Conservation (phyloP, 2,113 vertebrate genomes). For the Plotosus lineatus region DNA sequence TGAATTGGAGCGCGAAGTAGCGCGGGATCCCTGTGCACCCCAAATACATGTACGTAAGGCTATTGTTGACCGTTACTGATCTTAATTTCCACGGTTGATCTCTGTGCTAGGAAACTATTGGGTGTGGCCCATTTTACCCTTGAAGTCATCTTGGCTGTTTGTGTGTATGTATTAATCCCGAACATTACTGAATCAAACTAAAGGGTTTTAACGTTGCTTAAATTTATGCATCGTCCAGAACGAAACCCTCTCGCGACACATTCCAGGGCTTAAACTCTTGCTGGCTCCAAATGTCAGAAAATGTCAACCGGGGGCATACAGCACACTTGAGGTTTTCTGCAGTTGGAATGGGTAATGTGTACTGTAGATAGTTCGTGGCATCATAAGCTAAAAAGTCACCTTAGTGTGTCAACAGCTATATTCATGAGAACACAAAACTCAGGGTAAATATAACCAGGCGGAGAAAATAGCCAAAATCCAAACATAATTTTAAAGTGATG, state of each 20-base stretch:
- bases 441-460: neutral
- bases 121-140: too few species aligned
- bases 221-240: slow-evolving; percentile 16
- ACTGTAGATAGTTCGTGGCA: neutral
- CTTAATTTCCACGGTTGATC: too few species aligned
- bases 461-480: neutral
- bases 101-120: too few species aligned
- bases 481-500: neutral
- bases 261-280: slow-evolving; percentile 1
- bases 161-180: too few species aligned
- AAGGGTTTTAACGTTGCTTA: neutral
- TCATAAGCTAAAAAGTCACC: slow-evolving; percentile 3
- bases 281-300: slow-evolving; percentile 23
- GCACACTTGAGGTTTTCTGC: slow-evolving; percentile 4
- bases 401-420: slow-evolving; percentile 20
- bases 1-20: too few species aligned
- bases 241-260: slow-evolving; percentile 3
- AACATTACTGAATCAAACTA: neutral
- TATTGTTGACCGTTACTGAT: too few species aligned
- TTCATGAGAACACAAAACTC: neutral
- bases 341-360: neutral
- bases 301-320: slow-evolving; percentile 21
- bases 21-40: too few species aligned
- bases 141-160: too few species aligned
- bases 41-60: too few species aligned